These are phyloP conservation scores for Machaerirhynchus nigripectus DNA, from an alignment of 2,113 vertebrate species.

Conservation along the genomic window DNA sequence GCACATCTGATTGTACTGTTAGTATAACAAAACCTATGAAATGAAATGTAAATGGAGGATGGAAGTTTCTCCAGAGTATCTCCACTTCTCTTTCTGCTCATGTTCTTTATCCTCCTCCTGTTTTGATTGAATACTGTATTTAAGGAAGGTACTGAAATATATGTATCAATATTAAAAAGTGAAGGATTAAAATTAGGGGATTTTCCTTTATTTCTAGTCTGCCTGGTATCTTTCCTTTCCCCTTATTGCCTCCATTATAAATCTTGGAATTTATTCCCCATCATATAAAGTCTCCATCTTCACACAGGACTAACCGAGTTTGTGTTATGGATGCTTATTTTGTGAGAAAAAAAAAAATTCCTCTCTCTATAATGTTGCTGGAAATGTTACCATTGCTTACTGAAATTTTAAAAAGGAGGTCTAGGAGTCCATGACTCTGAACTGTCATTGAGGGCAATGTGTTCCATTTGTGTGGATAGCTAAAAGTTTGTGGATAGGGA, in stretches of 20 bases:
- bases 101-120: neutral
- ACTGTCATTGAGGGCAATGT: neutral
- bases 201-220: neutral
- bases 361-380: neutral
- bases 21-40: neutral
- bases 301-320: neutral
- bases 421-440: neutral
- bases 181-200: neutral
- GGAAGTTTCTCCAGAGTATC: neutral
- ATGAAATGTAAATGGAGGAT: neutral
- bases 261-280: neutral
- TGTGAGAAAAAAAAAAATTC: neutral
- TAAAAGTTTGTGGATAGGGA: neutral
- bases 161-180: neutral
- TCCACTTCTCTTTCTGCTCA: neutral
- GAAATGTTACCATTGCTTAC: neutral
- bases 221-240: neutral
- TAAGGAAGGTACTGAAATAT: neutral
- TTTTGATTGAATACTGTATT: neutral
- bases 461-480: neutral
- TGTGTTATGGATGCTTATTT: neutral
- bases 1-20: neutral
- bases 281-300: neutral
- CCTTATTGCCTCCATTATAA: neutral
- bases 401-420: neutral